phyloP scores from a whole-genome alignment of 2,797 vertebrate species.

The Sylvilagus floridanus region DNA sequence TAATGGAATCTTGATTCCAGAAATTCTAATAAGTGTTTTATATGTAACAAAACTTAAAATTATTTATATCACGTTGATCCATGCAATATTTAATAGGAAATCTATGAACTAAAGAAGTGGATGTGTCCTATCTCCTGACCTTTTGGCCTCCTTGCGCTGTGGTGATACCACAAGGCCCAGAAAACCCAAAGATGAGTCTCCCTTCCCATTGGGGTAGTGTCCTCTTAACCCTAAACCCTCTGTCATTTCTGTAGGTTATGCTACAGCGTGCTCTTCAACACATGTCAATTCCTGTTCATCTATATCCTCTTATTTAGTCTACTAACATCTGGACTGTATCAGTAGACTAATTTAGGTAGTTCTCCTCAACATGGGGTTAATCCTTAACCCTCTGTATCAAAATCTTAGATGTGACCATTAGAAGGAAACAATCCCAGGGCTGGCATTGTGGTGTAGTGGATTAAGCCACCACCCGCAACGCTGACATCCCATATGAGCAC shows the following conservation, averaged over 20 bases:
- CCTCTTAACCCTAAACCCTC: rapidly evolving
- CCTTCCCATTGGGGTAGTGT: rapidly evolving
- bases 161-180: rapidly evolving
- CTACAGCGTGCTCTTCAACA: rapidly evolving
- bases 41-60: neutral
- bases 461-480: too few species aligned
- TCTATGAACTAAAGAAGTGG: neutral
- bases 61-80: neutral
- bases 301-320: neutral
- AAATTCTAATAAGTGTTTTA: constrained; percentile 9
- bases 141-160: neutral
- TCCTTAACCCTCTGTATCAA: neutral
- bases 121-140: neutral
- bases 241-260: too few species aligned
- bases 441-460: too few species aligned
- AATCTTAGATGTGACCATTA: neutral
- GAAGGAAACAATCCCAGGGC: neutral
- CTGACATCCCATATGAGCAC: too few species aligned
- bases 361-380: neutral
- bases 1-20: constrained; percentile 37
- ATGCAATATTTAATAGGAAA: neutral
- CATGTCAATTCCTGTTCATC: too few species aligned
- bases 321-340: neutral
- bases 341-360: neutral
- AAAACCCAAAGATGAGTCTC: neutral